These are phyloP conservation scores for Chromis chromis DNA, from an alignment of 2,797 vertebrate species.

Conservation along the genomic window DNA sequence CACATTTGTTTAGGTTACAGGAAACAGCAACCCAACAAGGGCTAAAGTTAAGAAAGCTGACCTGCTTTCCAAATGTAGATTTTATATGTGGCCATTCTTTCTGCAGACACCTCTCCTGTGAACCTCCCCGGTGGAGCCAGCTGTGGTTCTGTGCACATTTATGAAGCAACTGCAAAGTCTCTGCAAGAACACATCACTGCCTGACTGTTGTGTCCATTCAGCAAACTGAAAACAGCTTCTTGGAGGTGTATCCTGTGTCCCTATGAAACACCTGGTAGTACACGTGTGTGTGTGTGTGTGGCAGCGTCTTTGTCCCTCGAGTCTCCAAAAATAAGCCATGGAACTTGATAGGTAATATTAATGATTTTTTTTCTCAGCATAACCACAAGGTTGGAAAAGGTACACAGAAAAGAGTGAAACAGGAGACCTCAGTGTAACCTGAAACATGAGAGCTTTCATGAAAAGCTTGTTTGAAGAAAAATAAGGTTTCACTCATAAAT, in stretches of 20 bases:
- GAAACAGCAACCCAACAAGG: not conserved
- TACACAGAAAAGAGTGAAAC: not conserved
- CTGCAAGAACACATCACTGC: conserved; percentile 23
- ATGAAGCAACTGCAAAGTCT: conserved; percentile 35
- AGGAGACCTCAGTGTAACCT: not conserved
- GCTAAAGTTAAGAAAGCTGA: not conserved
- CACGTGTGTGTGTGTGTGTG: no score
- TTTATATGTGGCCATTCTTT: conserved; percentile 25
- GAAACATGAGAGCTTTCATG: not conserved
- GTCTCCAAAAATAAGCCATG: conserved; percentile 47
- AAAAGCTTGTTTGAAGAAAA: not conserved
- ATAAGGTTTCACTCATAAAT: not conserved
- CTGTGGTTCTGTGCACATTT: conserved; percentile 39
- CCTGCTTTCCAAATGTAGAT: conserved; percentile 29
- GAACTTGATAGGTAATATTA: conserved; percentile 18
- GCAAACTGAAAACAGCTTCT: conserved; percentile 43
- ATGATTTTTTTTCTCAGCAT: not conserved
- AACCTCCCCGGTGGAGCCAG: conserved; percentile 17
- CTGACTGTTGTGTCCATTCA: conserved; percentile 56
- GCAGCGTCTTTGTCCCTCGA: conserved; percentile 5
- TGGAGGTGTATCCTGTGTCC: conserved; percentile 18
- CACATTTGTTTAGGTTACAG: not conserved
- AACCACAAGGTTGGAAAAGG: conserved; percentile 2
- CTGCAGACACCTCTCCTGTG: not conserved
- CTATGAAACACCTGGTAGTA: conserved; percentile 52